These are phyloP conservation scores for Venustaconcha ellipsiformis DNA, from an alignment of 1,140 invertebrate genomes.

Conservation along the genomic window DNA sequence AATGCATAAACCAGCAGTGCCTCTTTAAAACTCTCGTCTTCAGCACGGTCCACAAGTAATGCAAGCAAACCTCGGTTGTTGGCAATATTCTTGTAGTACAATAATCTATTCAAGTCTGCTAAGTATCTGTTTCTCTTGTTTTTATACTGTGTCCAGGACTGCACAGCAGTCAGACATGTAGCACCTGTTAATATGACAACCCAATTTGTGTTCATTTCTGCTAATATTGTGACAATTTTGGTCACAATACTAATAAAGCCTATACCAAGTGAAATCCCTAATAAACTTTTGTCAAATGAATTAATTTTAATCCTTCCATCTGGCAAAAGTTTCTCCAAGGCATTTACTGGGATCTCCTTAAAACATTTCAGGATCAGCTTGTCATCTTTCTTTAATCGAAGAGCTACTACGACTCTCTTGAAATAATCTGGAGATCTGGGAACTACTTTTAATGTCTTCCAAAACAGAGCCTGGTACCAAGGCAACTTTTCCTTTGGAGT, in stretches of 20 bases:
- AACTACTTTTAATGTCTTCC: constrained; percentile 12
- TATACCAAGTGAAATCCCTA: constrained; percentile 43
- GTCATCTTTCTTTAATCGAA: constrained; percentile 61
- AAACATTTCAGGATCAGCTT: constrained; percentile 66
- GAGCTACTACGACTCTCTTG: constrained; percentile 63
- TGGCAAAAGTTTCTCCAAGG: constrained; percentile 64
- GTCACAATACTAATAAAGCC: constrained; percentile 48
- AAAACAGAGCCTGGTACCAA: constrained; percentile 38
- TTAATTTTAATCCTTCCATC: constrained; percentile 61
- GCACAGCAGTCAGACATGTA: constrained; percentile 44
- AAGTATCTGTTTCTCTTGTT: constrained; percentile 59
- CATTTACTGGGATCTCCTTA: constrained; percentile 63
- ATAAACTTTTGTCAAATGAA: constrained; percentile 48
- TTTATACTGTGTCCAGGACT: constrained; percentile 52
- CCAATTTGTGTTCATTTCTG: constrained; percentile 35
- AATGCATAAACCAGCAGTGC: constrained; percentile 61
- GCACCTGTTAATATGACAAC: constrained; percentile 31
- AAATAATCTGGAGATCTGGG: constrained; percentile 53
- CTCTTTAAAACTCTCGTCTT: constrained; percentile 67
- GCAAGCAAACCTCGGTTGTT: constrained; percentile 64
- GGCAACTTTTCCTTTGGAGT: constrained; percentile 31
- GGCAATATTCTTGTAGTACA: constrained; percentile 66
- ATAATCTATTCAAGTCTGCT: constrained; percentile 52
- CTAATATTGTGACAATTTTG: constrained; percentile 55
- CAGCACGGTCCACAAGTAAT: constrained; percentile 62